Base-by-base conservation (phyloP, 2,888 invertebrate genomes). In the Amaurobius ferox region DNA sequence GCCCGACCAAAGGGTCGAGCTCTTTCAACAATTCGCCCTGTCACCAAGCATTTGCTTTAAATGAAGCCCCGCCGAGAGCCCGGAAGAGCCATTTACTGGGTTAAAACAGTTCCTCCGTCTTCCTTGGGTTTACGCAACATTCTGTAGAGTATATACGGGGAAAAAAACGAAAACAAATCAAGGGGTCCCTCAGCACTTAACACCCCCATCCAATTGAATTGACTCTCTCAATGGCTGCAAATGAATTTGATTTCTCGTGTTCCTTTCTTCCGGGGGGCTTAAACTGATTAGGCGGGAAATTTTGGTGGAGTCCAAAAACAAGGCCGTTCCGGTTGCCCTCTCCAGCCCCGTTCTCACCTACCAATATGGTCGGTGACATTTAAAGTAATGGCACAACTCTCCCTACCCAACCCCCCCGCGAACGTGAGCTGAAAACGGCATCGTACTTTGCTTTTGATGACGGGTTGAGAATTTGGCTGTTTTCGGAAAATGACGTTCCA, bases 231-330 rank as follows among this genome's bases (percentile, higher is more conserved):
- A 85, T 77, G 61, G 72, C 66, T 66, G 62, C 83, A 77, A 85
- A 85, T 85, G 77, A 77, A 85, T 85, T 85, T 72, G 83, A 85
- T 85, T 85, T 81, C 81, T 73, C 48, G 70, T 48, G 16, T 35
- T 28, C 70, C 40, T 35, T 64, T 70, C 76, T 68, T 32, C 23
- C 16, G 9, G 30, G 61, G 48, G 61, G 48, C 61, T 77, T 85
- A 85, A 85, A 77, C 83, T 85, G 83, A 85, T 85, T 85, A 85
- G 83, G 71, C 64, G 48, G 77, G 72, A 76, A 85, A 85, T 77
- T 77, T 77, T n/a, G 39, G 26, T n/a, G n/a, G 55, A 32, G 48
- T 67, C 64, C 73, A 73, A 85, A 77, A 85, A 85, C 77, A 77
- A 85, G 77, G 83, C 67, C 28, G 29, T 44, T 40, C n/a, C 71